Conservation (phyloP, 2,113 vertebrate species). For the Anarrhichthys ocellatus region DNA sequence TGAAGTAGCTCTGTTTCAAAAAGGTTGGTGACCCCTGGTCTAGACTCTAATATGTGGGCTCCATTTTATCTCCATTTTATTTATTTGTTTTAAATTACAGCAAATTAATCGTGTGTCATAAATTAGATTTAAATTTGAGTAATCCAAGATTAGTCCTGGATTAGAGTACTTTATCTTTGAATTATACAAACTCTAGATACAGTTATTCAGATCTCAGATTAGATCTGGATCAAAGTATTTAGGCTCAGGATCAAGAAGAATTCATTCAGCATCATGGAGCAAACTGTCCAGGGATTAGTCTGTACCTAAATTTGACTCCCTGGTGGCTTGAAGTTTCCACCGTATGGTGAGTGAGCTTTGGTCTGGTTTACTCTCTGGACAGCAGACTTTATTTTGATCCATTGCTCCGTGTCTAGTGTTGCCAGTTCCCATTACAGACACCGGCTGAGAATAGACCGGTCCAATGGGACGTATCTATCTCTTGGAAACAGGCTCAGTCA, state of each 20-base stretch:
- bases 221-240: neutral
- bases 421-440: conserved; percentile 36
- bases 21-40: no score
- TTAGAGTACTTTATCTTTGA: no score
- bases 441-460: conserved; percentile 5
- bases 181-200: no score
- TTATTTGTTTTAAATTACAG: no score
- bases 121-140: no score
- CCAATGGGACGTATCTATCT: conserved; percentile 30
- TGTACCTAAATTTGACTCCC: conserved; percentile 17
- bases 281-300: conserved; percentile 47
- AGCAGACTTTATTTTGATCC: conserved; percentile 22
- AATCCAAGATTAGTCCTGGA: no score
- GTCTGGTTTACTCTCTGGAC: conserved; percentile 33
- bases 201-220: neutral
- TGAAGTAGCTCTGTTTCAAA: no score
- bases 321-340: neutral
- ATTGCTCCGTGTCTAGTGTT: neutral
- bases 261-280: neutral
- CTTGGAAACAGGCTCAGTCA: conserved; percentile 39
- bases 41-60: no score
- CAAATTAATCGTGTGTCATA: no score
- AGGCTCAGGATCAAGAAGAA: neutral
- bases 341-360: neutral
- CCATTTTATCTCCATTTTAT: no score